Base-by-base conservation (phyloP, 53 echinoderm and acorn worm genomes). In the Hippasteria phrygiana region DNA sequence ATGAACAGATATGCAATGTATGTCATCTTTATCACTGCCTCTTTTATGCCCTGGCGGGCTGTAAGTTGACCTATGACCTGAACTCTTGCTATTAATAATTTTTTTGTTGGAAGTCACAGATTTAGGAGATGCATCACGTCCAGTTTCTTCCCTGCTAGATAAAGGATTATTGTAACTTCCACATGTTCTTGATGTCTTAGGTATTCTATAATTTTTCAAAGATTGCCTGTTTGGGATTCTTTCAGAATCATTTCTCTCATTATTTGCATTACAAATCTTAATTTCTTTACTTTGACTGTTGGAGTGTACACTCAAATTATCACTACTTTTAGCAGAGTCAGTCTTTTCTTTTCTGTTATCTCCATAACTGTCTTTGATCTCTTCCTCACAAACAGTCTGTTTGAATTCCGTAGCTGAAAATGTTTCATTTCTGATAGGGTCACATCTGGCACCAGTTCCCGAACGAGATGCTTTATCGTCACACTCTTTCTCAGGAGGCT, bases 31-130 rank as follows among this genome's bases (percentile, higher is more conserved):
- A 62, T 43, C 32, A 17, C 31, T 34, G 27, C 50, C 77, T 29
- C 51, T 83, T 13, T 65, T 29, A n/a, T 83, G 41, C 46, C 35
- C 43, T 8, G 65, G 32, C 5, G 66, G 33, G 35, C 67, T 80
- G 28, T 6, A 4, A 38, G 10, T 55, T 20, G 83, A 18, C 31
- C 34, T 2, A 18, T 45, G 66, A 73, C 35, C 18, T 41, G 73
- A 42, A 22, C 32, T 73, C 35, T 43, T 73, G 8, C 9, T 13
- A 43, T 73, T 10, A 8, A 17, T 32, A 41, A 18, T 26, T 66
- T n/a, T 47, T 32, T 10, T 29, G 8, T 36, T 34, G 20, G 62
- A 24, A 56, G 38, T 9, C 37, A 3, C 24, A 10, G 12, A 24
- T 56, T 56, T 26, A 32, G 55, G 33, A 38, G 27, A 83, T 66